phyloP scores from a whole-genome alignment of 64 coral and sea anemone species.

The Actinia tenebrosa region DNA sequence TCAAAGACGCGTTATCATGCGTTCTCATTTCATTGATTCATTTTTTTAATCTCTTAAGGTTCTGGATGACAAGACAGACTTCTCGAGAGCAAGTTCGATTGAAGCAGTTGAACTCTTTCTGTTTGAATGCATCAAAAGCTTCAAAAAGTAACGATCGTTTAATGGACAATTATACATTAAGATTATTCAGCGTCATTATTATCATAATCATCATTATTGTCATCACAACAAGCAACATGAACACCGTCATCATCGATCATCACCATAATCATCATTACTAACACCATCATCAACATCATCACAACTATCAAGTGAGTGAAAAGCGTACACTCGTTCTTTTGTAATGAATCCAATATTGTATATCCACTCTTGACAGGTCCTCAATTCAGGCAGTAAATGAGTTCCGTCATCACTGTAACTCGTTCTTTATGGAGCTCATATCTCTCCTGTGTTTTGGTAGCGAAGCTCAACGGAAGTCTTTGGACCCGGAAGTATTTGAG shows the following conservation, averaged over 20 bases:
- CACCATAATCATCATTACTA: too few relatives aligned
- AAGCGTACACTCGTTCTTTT: too few relatives aligned
- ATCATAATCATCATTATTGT: too few relatives aligned
- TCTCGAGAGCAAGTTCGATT: slow-evolving; percentile 32
- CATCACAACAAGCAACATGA: too few relatives aligned
- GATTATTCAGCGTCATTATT: too few relatives aligned
- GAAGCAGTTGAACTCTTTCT: slow-evolving; percentile 49
- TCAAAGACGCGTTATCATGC: background rate
- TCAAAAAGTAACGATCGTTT: background rate
- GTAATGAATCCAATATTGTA: background rate
- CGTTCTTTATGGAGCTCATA: slow-evolving; percentile 84
- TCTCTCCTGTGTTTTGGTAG: slow-evolving; percentile 61
- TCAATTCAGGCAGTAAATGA: slow-evolving; percentile 22
- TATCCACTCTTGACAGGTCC: slow-evolving; percentile 16
- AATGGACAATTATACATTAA: too few relatives aligned
- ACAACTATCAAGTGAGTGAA: background rate
- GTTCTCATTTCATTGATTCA: background rate
- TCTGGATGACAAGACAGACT: slow-evolving; percentile 51
- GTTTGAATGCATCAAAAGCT: slow-evolving; percentile 43
- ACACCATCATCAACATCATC: background rate
- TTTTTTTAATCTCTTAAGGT: slow-evolving; percentile 12
- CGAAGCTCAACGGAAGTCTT: background rate
- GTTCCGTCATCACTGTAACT: slow-evolving; percentile 63
- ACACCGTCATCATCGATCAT: too few relatives aligned
- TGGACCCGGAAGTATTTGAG: slow-evolving; percentile 46